Percentiles rank a stretch among this genome's conserved stretches.
These are phyloP conservation scores for Drosophila pegasa DNA, from an alignment of 2,888 invertebrate genomes.

Conservation along the genomic window DNA sequence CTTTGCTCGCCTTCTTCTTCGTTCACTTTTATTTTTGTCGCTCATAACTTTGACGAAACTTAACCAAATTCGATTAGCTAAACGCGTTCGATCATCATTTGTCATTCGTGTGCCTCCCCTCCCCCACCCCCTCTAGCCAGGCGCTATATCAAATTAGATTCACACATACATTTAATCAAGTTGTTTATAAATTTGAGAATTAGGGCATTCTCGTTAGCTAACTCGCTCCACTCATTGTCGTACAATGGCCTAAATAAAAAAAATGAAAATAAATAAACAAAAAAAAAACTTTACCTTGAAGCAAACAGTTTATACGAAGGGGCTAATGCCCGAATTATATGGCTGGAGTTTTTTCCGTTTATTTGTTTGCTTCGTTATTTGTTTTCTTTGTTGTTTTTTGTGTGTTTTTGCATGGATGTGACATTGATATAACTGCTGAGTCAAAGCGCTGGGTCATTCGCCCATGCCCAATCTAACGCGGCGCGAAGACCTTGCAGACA, in stretches of 20 bases:
- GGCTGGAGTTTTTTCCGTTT: conserved; percentile 21
- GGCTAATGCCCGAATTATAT: conserved; percentile 63
- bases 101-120: background rate
- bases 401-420: conserved; percentile 50
- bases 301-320: conserved; percentile 48
- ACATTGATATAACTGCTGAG: conserved; percentile 74
- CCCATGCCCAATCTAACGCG: conserved; percentile 29
- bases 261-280: conserved; percentile 32
- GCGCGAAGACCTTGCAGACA: conserved; percentile 7
- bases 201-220: conserved; percentile 19
- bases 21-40: background rate
- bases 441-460: conserved; percentile 72
- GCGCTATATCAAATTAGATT: background rate
- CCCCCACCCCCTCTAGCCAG: background rate
- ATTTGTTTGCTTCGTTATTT: conserved; percentile 8
- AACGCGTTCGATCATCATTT: conserved; percentile 4
- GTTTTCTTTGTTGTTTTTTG: conserved; percentile 1
- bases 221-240: conserved; percentile 41
- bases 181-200: conserved; percentile 8
- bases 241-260: conserved; percentile 48
- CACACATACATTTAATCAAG: background rate
- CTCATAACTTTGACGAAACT: background rate
- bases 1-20: too few relatives aligned
- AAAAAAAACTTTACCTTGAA: conserved; percentile 61
- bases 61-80: conserved; percentile 6